Conservation (phyloP, 37 sponge, comb jelly and placozoan species). For the Hexactinellida sp. region DNA sequence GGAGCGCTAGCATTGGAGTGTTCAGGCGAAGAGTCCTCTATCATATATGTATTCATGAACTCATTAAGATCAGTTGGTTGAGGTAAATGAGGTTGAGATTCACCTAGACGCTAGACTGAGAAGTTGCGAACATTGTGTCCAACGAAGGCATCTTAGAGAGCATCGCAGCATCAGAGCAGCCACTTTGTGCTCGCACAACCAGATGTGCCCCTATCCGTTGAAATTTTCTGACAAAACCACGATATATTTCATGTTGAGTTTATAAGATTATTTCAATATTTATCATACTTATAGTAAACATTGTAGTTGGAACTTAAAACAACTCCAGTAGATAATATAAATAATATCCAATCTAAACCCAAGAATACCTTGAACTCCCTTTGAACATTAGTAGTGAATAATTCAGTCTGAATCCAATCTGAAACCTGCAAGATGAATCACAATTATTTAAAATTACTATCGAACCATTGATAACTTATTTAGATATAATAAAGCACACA, state of each 20-base stretch:
- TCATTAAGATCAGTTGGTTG: background rate
- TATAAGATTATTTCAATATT: background rate
- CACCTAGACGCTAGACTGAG: background rate
- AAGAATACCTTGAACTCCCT: background rate
- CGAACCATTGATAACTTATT: background rate
- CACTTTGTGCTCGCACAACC: background rate
- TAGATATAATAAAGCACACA: background rate
- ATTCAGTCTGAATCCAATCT: background rate
- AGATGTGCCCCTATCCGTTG: background rate
- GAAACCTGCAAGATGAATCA: background rate
- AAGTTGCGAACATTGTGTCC: background rate
- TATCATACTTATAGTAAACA: background rate
- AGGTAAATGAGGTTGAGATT: background rate
- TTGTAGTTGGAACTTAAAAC: background rate
- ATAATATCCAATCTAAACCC: background rate
- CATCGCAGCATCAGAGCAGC: background rate
- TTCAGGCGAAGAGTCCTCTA: background rate
- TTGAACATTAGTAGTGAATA: background rate
- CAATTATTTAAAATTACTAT: background rate
- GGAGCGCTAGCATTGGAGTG: background rate
- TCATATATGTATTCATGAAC: conserved; percentile 10
- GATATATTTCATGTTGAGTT: background rate
- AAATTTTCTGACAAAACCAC: background rate
- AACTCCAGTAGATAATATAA: background rate
- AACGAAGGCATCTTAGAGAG: background rate